Conservation (phyloP, 2,797 vertebrate genomes). For the Galago senegalensis region DNA sequence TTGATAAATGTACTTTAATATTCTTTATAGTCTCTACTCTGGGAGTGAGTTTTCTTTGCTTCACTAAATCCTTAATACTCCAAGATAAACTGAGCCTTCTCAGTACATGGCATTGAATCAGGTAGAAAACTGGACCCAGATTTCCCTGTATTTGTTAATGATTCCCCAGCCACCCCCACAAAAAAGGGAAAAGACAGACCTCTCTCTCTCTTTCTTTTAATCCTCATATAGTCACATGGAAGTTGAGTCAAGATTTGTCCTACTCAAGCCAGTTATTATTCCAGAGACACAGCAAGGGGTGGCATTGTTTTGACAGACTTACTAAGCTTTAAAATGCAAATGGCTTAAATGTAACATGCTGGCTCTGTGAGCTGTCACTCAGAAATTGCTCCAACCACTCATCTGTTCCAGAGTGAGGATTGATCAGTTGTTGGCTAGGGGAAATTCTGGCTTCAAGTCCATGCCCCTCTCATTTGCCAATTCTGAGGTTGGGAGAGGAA, state of each 20-base stretch:
- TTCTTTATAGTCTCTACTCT: constrained; percentile 21
- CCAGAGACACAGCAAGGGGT: constrained; percentile 71
- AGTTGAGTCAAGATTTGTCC: constrained; percentile 72
- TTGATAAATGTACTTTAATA: not conserved
- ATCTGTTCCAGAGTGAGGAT: not conserved
- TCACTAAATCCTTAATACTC: constrained; percentile 45
- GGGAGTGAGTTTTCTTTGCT: constrained; percentile 51
- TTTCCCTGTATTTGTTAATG: not conserved
- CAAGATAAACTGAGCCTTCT: constrained; percentile 11
- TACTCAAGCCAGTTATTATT: constrained; percentile 76
- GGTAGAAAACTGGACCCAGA: constrained; percentile 50
- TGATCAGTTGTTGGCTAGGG: not conserved
- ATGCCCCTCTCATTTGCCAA: not conserved
- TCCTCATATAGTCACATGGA: constrained; percentile 44
- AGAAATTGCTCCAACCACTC: not conserved
- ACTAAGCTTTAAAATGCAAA: constrained; percentile 72
- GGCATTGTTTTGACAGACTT: constrained; percentile 79
- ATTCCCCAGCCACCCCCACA: constrained; percentile 35
- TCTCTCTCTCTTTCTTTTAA: not conserved
- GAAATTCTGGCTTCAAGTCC: constrained; percentile 42
- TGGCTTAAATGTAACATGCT: constrained; percentile 22
- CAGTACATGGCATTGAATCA: not conserved
- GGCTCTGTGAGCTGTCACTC: constrained; percentile 60
- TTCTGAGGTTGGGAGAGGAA: not conserved
- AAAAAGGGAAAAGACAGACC: not conserved